phyloP scores from a whole-genome alignment of 2,797 vertebrate species.

The Neosilurus hyrtlii region DNA sequence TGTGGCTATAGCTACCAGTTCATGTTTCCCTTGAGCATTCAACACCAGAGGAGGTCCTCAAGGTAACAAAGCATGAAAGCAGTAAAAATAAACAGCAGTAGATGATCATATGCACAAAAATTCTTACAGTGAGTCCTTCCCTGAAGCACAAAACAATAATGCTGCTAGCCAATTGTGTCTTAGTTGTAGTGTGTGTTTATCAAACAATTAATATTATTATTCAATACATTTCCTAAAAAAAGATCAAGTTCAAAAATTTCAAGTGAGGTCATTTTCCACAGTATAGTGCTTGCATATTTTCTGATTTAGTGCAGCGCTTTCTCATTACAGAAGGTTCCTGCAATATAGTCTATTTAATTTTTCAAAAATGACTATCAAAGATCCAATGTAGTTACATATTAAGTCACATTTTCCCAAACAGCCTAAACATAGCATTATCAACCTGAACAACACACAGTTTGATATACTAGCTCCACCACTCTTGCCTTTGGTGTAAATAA shows the following conservation, averaged over 20 bases:
- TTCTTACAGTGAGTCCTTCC: neutral
- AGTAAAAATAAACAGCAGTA: conserved; percentile 16
- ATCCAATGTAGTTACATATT: neutral
- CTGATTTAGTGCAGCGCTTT: too few species aligned
- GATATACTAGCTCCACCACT: neutral
- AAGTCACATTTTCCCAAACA: neutral
- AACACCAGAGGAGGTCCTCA: conserved; percentile 19
- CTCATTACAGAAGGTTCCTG: neutral
- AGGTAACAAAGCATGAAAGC: conserved; percentile 21
- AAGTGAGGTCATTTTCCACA: neutral
- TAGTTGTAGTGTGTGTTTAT: conserved; percentile 3
- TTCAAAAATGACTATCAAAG: neutral
- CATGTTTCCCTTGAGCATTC: conserved; percentile 6
- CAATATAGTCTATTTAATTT: neutral
- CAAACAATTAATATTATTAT: neutral
- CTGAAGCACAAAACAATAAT: neutral
- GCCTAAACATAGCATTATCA: neutral
- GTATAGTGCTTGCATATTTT: neutral
- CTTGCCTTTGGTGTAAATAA: conserved; percentile 4
- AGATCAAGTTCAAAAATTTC: neutral
- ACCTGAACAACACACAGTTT: neutral
- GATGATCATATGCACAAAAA: neutral
- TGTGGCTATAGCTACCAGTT: conserved; percentile 17
- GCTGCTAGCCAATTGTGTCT: neutral
- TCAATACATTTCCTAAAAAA: neutral